Percentiles rank a stretch among this genome's conserved stretches.
Evolutionary conservation across 37 sponge, comb jelly and placozoan species (phyloP).

Genomic region (Agelas oroides): DNA sequence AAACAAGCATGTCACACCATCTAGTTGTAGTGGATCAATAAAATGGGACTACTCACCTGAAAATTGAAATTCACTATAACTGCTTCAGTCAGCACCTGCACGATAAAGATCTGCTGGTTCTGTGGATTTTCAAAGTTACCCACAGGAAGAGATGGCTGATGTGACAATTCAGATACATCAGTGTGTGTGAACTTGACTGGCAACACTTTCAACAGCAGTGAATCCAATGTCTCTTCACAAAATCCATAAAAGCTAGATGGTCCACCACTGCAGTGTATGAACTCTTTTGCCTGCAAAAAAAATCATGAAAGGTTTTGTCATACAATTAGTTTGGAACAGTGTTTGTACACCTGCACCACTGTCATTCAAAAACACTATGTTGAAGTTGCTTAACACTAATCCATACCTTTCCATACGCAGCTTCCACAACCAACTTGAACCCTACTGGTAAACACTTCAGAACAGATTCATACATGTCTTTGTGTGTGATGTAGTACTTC

Average conservation of each 20-base stretch:
- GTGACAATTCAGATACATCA: no score
- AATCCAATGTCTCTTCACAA: no score
- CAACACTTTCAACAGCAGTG: no score
- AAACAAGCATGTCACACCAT: neutral
- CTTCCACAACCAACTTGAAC: slow-evolving; percentile 32
- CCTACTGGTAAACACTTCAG: slow-evolving; percentile 61
- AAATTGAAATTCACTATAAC: neutral
- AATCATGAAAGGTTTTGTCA: neutral
- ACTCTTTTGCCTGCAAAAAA: neutral
- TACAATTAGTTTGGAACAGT: no score
- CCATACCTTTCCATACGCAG: slow-evolving; percentile 54
- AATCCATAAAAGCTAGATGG: no score
- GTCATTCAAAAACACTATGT: neutral
- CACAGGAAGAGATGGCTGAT: no score
- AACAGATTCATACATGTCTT: slow-evolving; percentile 47
- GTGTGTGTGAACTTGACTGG: no score
- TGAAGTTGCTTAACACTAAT: neutral
- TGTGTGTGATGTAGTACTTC: slow-evolving; percentile 74
- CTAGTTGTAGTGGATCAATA: neutral
- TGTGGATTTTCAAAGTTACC: no score
- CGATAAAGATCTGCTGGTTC: no score
- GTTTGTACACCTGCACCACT: neutral
- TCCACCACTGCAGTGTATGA: neutral
- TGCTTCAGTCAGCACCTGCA: neutral
- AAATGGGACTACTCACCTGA: neutral